phyloP scores from a whole-genome alignment of 1,140 invertebrate species.

The Microvelia longipes region DNA sequence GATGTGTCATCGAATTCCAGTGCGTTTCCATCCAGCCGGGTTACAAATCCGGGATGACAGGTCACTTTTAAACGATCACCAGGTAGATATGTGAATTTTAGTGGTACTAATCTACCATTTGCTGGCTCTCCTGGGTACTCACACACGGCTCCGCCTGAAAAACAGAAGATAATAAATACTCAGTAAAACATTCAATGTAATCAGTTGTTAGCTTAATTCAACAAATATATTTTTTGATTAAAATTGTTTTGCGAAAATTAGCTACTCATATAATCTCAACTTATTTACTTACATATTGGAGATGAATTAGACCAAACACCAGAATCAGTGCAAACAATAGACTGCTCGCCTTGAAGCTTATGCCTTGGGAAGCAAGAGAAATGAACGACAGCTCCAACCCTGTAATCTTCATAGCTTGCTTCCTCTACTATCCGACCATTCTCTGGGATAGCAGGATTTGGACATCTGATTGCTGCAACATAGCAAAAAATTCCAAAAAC shows the following conservation, averaged over 20 bases:
- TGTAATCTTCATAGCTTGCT: conserved; percentile 34
- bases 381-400: conserved; percentile 59
- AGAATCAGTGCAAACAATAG: conserved; percentile 70
- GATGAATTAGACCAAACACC: conserved; percentile 72
- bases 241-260: background rate
- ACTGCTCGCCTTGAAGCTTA: conserved; percentile 56
- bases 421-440: conserved; percentile 48
- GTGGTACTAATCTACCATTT: conserved; percentile 49
- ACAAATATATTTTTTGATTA: background rate
- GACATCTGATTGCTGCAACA: conserved; percentile 58
- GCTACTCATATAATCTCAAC: background rate
- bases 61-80: conserved; percentile 54
- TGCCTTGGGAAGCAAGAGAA: conserved; percentile 55
- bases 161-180: conserved; percentile 5
- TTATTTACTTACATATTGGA: conserved; percentile 49
- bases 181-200: background rate
- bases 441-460: conserved; percentile 47
- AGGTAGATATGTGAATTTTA: conserved; percentile 61
- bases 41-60: conserved; percentile 50
- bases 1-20: conserved; percentile 8
- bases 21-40: conserved; percentile 12
- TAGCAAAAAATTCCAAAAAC: conserved; percentile 18
- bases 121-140: conserved; percentile 54
- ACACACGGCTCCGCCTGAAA: conserved; percentile 53
- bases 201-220: background rate